These are phyloP conservation scores for Illadopsis cleaveri DNA, from an alignment of 2,113 vertebrate genomes.

Conservation along the genomic window DNA sequence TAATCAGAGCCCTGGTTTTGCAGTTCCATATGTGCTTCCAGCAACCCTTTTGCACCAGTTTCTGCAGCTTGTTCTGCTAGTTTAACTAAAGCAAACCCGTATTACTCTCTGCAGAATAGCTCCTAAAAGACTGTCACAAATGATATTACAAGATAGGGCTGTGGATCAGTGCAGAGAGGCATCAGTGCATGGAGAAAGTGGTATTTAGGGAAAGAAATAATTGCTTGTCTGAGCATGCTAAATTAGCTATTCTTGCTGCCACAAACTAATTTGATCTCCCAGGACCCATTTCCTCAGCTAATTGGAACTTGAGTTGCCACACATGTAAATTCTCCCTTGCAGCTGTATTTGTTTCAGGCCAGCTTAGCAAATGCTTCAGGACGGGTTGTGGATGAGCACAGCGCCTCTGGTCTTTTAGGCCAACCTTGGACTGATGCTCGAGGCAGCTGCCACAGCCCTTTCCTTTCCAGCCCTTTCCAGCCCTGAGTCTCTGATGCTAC, in stretches of 20 bases:
- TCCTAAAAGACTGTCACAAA: conserved; percentile 23
- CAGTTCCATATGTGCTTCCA: background rate
- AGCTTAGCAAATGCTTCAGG: background rate
- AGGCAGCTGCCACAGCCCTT: background rate
- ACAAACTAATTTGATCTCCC: conserved; percentile 57
- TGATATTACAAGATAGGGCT: background rate
- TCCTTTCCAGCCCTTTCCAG: background rate
- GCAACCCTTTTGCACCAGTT: background rate
- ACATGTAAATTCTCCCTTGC: conserved; percentile 27
- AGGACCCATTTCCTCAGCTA: conserved; percentile 60
- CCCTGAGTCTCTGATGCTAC: background rate
- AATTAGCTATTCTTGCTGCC: conserved; percentile 53
- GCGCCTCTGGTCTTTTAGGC: background rate
- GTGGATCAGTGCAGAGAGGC: background rate
- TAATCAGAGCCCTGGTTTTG: background rate
- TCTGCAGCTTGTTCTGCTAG: background rate
- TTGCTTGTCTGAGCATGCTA: conserved; percentile 58
- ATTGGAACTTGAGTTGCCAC: conserved; percentile 37
- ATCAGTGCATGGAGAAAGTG: conserved; percentile 4
- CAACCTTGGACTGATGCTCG: rapidly evolving
- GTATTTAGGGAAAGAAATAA: conserved; percentile 53
- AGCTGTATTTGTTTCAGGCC: conserved; percentile 37
- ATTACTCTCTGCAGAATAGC: background rate
- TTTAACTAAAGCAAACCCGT: background rate
- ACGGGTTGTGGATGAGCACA: background rate